A percentile compares a stretch with the other conserved stretches of the same genome.
These are phyloP conservation scores for Petrosia ficiformis DNA, from an alignment of 37 sponge, comb jelly and placozoan genomes.

Conservation along the genomic window DNA sequence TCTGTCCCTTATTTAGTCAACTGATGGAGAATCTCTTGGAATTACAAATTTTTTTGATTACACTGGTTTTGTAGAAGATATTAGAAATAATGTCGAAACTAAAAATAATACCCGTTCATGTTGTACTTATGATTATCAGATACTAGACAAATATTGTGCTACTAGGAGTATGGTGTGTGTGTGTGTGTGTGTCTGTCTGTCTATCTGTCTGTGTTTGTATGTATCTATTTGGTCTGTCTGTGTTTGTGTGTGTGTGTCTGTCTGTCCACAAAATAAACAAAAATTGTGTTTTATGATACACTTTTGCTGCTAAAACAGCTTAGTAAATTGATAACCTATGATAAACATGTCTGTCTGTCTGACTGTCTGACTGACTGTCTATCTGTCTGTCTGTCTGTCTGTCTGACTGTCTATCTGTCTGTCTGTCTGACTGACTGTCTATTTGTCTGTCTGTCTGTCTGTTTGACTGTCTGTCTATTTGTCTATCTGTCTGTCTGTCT, in stretches of 20 bases:
- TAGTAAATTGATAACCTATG: background rate
- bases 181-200: slow-evolving; percentile 11
- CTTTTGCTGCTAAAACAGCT: background rate
- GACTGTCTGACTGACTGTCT: slow-evolving; percentile 14
- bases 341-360: too few species aligned
- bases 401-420: too few species aligned
- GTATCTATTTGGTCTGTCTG: too few species aligned
- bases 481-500: too few species aligned
- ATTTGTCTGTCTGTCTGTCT: too few species aligned
- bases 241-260: slow-evolving; percentile 41
- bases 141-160: slow-evolving; percentile 80
- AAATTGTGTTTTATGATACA: background rate
- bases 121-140: slow-evolving; percentile 29
- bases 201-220: too few species aligned
- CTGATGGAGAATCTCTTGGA: background rate
- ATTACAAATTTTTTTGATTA: background rate
- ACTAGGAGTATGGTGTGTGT: slow-evolving; percentile 25
- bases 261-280: too few species aligned
- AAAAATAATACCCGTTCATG: background rate
- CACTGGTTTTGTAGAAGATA: background rate
- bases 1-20: slow-evolving; percentile 7
- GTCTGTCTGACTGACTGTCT: too few species aligned
- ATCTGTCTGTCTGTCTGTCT: slow-evolving; percentile 41
- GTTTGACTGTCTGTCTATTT: too few species aligned
- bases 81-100: background rate